phyloP scores from a whole-genome alignment of 2,888 invertebrate species.

The Clepsis dumicolana region DNA sequence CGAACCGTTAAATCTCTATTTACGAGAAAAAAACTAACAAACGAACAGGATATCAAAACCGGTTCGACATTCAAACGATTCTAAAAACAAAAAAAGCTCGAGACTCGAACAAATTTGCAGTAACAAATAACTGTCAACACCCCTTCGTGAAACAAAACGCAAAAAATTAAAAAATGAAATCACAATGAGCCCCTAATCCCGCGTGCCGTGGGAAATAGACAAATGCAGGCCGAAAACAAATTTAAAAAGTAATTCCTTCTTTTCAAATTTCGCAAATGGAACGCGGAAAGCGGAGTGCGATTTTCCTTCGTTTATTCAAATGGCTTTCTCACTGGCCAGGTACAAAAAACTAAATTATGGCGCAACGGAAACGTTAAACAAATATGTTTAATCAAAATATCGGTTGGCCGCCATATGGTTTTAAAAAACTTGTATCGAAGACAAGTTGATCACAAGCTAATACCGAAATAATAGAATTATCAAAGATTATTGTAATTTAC shows the following conservation, averaged over 20 bases:
- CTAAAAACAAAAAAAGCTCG: slow-evolving; percentile 75
- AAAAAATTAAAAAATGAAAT: slow-evolving; percentile 80
- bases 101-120: slow-evolving; percentile 77
- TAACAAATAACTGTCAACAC: slow-evolving; percentile 86
- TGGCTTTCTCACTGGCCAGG: slow-evolving; percentile 35
- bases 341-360: slow-evolving; percentile 34
- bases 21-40: slow-evolving; percentile 69
- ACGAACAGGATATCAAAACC: slow-evolving; percentile 77
- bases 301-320: slow-evolving; percentile 42
- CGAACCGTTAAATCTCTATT: slow-evolving; percentile 83
- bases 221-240: slow-evolving; percentile 85
- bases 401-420: slow-evolving; percentile 57
- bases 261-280: slow-evolving; percentile 55
- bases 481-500: slow-evolving; percentile 84
- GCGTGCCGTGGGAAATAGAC: slow-evolving; percentile 80
- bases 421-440: slow-evolving; percentile 62
- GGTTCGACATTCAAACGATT: slow-evolving; percentile 78
- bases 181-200: slow-evolving; percentile 80
- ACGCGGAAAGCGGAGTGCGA: slow-evolving; percentile 43
- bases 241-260: slow-evolving; percentile 84
- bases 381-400: slow-evolving; percentile 66
- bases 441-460: slow-evolving; percentile 81
- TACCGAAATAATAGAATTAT: slow-evolving; percentile 83
- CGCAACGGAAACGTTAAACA: slow-evolving; percentile 39
- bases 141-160: slow-evolving; percentile 83